Evolutionary conservation across 30 jellyfish, hydroid and myxozoan genomes (phyloP).

Genomic region (Pseudorhiza aurosa): DNA sequence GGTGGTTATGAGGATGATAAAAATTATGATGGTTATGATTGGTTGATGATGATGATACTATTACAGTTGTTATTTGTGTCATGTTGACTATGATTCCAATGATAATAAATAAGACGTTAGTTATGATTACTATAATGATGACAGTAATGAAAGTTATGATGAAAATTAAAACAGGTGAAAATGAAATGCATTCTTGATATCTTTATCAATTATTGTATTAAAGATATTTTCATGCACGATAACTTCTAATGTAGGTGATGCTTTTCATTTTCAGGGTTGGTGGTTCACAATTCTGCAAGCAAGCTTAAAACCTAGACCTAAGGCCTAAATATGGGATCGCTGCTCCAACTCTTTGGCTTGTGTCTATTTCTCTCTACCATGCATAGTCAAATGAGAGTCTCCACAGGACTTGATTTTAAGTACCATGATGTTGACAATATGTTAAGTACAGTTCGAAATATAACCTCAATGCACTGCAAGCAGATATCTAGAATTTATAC

Average conservation of each 20-base stretch:
- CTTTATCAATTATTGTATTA: too few species aligned
- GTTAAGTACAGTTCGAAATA: conserved; percentile 23
- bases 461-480: conserved; percentile 40
- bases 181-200: too few species aligned
- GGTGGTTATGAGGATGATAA: neutral
- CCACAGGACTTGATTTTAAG: conserved; percentile 19
- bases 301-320: too few species aligned
- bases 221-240: too few species aligned
- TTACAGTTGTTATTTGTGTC: neutral
- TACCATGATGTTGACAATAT: conserved; percentile 40
- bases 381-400: neutral
- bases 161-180: too few species aligned
- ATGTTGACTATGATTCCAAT: neutral
- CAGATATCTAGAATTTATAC: conserved; percentile 68
- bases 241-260: too few species aligned
- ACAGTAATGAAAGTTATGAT: neutral
- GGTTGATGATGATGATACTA: neutral
- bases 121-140: neutral
- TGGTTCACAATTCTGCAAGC: too few species aligned
- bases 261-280: too few species aligned
- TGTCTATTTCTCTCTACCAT: neutral
- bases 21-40: neutral
- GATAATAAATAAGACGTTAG: neutral
- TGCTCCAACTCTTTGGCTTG: too few species aligned
- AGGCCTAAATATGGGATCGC: too few species aligned